Evolutionary conservation across 2,888 invertebrate genomes (phyloP), one percentile per base, ranked within the genome.

Genomic region (Pogonocherus hispidulus): DNA sequence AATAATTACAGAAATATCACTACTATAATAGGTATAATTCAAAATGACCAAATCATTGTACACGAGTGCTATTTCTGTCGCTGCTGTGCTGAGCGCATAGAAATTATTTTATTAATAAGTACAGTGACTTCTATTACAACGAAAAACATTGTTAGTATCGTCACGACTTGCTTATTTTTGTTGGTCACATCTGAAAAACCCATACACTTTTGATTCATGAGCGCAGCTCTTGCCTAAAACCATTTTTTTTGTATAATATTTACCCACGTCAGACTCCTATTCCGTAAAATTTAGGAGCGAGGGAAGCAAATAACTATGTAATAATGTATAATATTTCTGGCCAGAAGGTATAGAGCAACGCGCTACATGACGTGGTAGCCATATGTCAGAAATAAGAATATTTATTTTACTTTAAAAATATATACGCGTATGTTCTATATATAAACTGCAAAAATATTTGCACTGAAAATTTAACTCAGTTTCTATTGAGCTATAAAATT

Each of bases 371-470:
- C 73, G 73, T 63, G 46, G 46, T 52, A 66, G 63, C 70, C 73
- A 73, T 67, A 65, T 65, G 65, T 65, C 35, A 41, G 41, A 49
- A 59, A 57, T 49, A 35, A 9, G 56, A 59, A 62, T 74, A 70
- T 71, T 72, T 73, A 71, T 69, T 67, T 72, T 69, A 66, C 27
- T 67, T 55, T 63, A 66, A 64, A 71, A n/a, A 68, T 69, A 59
- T 69, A 67, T 63, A 64, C 70, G 67, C 69, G 60, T 67, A 47
- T 49, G 63, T 27, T 62, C 66, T 74, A 74, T 67, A 69, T 66
- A 71, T 71, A 74, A 56, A 60, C 9, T 27, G 59, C 9, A 18
- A 64, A 60, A 63, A 64, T 67, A 67, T 67, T 63, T 47, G 63
- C 23, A 57, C 16, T 41, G 11, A 5, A 41, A n/a, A n/a, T n/a